phyloP scores from a whole-genome alignment of 2,113 vertebrate genomes.

The Pituophis catenifer region DNA sequence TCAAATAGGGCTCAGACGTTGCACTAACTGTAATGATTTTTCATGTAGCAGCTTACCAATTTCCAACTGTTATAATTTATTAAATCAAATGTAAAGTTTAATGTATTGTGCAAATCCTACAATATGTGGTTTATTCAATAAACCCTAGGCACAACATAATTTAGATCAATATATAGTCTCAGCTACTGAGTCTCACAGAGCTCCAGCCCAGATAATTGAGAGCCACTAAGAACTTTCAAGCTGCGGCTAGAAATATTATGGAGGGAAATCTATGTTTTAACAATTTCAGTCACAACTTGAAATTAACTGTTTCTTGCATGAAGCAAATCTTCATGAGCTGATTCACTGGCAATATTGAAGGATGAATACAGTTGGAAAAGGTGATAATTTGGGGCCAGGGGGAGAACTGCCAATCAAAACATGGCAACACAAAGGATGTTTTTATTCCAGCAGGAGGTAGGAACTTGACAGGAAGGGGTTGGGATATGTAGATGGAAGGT shows the following conservation, averaged over 20 bases:
- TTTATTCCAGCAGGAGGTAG: background rate
- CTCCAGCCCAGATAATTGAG: background rate
- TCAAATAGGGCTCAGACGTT: background rate
- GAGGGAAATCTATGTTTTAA: background rate
- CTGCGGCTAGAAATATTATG: background rate
- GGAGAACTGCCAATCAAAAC: background rate
- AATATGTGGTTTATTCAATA: background rate
- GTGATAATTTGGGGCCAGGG: background rate
- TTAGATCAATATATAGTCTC: background rate
- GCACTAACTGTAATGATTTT: background rate
- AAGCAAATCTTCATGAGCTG: background rate
- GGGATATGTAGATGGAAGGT: background rate
- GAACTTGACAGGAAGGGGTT: background rate
- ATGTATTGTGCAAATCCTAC: background rate
- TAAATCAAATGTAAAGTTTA: background rate
- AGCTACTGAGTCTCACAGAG: background rate
- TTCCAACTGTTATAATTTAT: background rate
- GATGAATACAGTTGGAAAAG: constrained; percentile 33
- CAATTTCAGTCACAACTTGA: background rate
- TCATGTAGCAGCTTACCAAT: background rate
- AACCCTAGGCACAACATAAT: background rate
- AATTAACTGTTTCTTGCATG: background rate
- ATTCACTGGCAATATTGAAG: background rate
- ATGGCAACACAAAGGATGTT: background rate
- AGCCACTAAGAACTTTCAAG: background rate